These are phyloP conservation scores for Lagorchestes hirsutus DNA, from an alignment of 2,797 vertebrate species.

Conservation along the genomic window DNA sequence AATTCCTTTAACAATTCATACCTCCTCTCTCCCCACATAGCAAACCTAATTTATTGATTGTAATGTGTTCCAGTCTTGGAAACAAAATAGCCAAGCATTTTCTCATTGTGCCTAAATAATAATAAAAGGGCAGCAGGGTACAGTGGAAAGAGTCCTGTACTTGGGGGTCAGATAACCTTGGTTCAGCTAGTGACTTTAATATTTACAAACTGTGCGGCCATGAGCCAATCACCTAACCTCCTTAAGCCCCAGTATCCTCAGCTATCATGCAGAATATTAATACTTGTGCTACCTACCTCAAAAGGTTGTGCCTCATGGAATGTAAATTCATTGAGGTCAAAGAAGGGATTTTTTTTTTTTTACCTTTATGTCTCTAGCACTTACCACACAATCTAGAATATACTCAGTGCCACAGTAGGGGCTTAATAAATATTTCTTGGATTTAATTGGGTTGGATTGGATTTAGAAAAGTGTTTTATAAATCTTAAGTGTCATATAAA, in stretches of 20 bases:
- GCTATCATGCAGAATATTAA: neutral
- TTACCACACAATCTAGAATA: neutral
- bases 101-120: neutral
- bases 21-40: neutral
- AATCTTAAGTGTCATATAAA: neutral
- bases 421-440: neutral
- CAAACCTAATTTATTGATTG: neutral
- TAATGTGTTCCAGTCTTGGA: neutral
- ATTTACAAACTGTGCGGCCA: neutral
- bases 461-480: neutral
- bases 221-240: neutral
- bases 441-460: neutral
- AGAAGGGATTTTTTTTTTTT: neutral
- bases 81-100: neutral
- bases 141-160: neutral
- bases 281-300: neutral
- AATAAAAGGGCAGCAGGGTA: neutral
- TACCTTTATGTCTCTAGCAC: neutral
- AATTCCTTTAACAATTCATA: neutral
- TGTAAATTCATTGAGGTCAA: neutral
- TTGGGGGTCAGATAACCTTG: neutral
- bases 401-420: neutral
- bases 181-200: neutral
- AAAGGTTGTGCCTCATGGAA: neutral
- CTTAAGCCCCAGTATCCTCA: neutral